These are phyloP conservation scores for Deilephila elpenor DNA, from an alignment of 2,888 invertebrate genomes.

Conservation along the genomic window DNA sequence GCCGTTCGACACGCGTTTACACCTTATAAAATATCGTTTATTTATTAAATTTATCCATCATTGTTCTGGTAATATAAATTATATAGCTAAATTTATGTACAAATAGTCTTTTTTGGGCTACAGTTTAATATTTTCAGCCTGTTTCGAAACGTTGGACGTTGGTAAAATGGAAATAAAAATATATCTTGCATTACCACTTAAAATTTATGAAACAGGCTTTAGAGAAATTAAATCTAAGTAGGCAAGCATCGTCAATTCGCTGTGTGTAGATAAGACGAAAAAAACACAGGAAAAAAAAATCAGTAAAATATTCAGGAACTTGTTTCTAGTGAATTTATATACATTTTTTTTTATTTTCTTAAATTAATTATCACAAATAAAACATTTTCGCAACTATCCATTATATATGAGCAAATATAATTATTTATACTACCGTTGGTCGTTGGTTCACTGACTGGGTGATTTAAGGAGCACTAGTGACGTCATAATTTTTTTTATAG, in stretches of 20 bases:
- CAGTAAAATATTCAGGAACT: conserved; percentile 27
- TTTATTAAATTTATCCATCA: conserved; percentile 23
- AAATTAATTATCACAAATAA: conserved; percentile 28
- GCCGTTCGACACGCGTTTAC: conserved; percentile 66
- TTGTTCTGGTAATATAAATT: conserved; percentile 55
- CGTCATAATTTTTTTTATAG: background rate
- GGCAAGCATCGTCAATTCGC: conserved; percentile 26
- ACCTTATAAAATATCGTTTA: conserved; percentile 66
- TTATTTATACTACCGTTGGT: conserved; percentile 24
- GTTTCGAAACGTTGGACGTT: conserved; percentile 18
- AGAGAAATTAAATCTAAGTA: conserved; percentile 26
- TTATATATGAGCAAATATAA: conserved; percentile 27
- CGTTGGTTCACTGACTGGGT: conserved; percentile 9
- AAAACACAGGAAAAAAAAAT: background rate
- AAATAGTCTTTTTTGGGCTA: conserved; percentile 79
- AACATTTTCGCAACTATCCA: conserved; percentile 25
- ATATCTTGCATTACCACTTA: conserved; percentile 25
- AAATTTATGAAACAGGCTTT: conserved; percentile 25
- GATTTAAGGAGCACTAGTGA: conserved; percentile 7
- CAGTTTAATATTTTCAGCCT: conserved; percentile 47
- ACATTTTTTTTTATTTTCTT: conserved; percentile 23
- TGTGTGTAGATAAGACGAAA: conserved; percentile 15
- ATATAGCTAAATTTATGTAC: conserved; percentile 75
- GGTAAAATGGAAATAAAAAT: conserved; percentile 24
- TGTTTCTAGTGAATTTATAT: conserved; percentile 26